Evolutionary conservation across 2,888 invertebrate species (phyloP).

Genomic region (Drosophila meridionalis): DNA sequence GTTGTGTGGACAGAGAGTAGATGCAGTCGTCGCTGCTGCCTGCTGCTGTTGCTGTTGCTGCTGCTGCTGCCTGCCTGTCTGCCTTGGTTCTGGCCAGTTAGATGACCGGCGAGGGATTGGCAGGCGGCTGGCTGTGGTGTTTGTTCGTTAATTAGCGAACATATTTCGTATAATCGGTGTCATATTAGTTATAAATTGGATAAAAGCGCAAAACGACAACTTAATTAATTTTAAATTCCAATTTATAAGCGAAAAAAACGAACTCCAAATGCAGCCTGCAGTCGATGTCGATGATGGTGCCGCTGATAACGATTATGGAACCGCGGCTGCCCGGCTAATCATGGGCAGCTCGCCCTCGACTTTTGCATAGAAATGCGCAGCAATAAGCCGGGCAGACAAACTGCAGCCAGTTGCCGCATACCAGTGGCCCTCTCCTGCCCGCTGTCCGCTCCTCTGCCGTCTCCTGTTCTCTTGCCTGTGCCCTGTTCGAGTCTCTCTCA

Average conservation of each 20-base stretch:
- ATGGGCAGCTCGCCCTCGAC: slow-evolving; percentile 20
- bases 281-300: slow-evolving; percentile 60
- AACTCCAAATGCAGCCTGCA: slow-evolving; percentile 26
- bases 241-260: slow-evolving; percentile 72
- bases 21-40: slow-evolving; percentile 48
- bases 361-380: slow-evolving; percentile 43
- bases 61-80: slow-evolving; percentile 67
- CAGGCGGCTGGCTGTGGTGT: slow-evolving; percentile 67
- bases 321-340: slow-evolving; percentile 44
- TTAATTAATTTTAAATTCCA: slow-evolving; percentile 85
- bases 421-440: slow-evolving; percentile 5
- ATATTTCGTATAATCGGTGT: slow-evolving; percentile 85
- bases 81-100: slow-evolving; percentile 53
- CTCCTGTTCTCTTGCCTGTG: no score
- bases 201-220: slow-evolving; percentile 85
- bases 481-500: not conserved
- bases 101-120: slow-evolving; percentile 29
- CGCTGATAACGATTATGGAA: slow-evolving; percentile 72
- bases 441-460: not conserved
- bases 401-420: slow-evolving; percentile 48
- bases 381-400: slow-evolving; percentile 56
- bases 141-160: slow-evolving; percentile 85
- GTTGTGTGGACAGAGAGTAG: slow-evolving; percentile 3
- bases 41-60: slow-evolving; percentile 47
- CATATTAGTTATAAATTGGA: slow-evolving; percentile 85